phyloP scores from a whole-genome alignment of 2,888 invertebrate genomes.

The Emmelina monodactyla region DNA sequence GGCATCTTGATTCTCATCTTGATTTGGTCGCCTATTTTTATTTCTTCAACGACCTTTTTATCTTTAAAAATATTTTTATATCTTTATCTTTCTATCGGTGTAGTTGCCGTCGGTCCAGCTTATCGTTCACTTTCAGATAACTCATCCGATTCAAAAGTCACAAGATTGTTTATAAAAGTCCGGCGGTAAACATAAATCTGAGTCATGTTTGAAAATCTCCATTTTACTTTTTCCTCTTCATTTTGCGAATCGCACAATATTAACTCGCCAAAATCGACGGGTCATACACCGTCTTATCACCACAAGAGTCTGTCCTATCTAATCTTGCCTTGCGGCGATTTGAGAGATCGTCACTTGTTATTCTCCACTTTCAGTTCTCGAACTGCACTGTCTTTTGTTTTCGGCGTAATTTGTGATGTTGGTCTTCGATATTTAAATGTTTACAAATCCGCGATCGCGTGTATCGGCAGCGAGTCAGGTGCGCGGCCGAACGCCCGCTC shows the following conservation, averaged over 20 bases:
- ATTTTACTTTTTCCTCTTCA: slow-evolving; percentile 64
- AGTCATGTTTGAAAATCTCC: slow-evolving; percentile 43
- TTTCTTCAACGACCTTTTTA: slow-evolving; percentile 50
- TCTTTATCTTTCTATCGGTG: slow-evolving; percentile 39
- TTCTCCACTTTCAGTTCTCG: too few species aligned
- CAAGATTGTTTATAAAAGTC: slow-evolving; percentile 40
- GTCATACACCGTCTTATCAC: slow-evolving; percentile 54
- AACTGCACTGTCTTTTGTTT: too few species aligned
- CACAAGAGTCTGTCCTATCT: slow-evolving; percentile 57
- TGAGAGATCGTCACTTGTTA: too few species aligned
- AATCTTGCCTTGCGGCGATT: slow-evolving; percentile 56
- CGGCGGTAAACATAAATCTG: slow-evolving; percentile 39
- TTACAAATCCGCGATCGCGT: slow-evolving; percentile 52
- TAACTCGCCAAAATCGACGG: slow-evolving; percentile 40
- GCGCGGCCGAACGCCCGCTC: slow-evolving; percentile 64
- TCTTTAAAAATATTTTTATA: slow-evolving; percentile 49
- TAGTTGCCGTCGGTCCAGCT: slow-evolving; percentile 53
- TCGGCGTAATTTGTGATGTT: too few species aligned
- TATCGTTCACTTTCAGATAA: slow-evolving; percentile 53
- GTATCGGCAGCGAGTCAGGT: slow-evolving; percentile 52
- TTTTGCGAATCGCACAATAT: slow-evolving; percentile 35
- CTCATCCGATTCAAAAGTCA: slow-evolving; percentile 39
- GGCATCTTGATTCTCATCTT: slow-evolving; percentile 98
- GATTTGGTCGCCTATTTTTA: slow-evolving; percentile 68
- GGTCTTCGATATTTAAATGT: too few species aligned